Evolutionary conservation across 2,888 invertebrate species (phyloP).

Genomic region (Axea sp.): DNA sequence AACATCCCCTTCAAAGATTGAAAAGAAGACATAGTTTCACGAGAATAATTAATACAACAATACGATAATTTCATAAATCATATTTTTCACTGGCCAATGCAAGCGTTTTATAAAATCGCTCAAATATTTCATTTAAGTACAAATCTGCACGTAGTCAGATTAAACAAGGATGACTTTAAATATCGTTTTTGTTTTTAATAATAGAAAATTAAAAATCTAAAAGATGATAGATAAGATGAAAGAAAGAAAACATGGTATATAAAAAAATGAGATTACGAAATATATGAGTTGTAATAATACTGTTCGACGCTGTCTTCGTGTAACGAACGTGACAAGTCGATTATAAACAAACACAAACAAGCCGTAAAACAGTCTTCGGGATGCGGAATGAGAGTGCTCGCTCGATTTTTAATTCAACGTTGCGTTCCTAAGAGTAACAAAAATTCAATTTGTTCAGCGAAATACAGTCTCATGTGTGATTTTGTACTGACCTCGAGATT

Average conservation of each 20-base stretch:
- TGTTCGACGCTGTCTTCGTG: slow-evolving; percentile 68
- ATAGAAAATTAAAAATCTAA: slow-evolving; percentile 29
- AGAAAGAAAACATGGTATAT: neutral
- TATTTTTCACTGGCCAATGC: no score
- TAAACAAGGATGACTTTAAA: no score
- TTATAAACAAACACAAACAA: slow-evolving; percentile 58
- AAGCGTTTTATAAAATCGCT: neutral
- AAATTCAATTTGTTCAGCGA: slow-evolving; percentile 14
- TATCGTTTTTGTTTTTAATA: no score
- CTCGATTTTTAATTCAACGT: slow-evolving; percentile 25
- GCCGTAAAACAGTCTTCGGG: slow-evolving; percentile 60
- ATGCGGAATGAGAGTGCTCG: slow-evolving; percentile 51
- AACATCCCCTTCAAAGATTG: no score
- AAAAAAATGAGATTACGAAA: slow-evolving; percentile 53
- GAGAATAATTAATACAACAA: no score
- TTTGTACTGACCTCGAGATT: slow-evolving; percentile 42
- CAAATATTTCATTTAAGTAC: slow-evolving; percentile 1
- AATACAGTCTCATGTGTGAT: slow-evolving; percentile 38
- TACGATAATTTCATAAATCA: no score
- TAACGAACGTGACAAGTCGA: slow-evolving; percentile 47
- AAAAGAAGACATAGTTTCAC: no score
- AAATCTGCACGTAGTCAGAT: neutral
- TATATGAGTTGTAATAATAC: slow-evolving; percentile 71
- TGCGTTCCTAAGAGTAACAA: slow-evolving; percentile 8
- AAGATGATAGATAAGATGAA: slow-evolving; percentile 34